A percentile compares a stretch with the other conserved stretches of the same genome.
These are phyloP conservation scores for Lagorchestes hirsutus DNA, from an alignment of 2,797 vertebrate genomes.

Conservation along the genomic window DNA sequence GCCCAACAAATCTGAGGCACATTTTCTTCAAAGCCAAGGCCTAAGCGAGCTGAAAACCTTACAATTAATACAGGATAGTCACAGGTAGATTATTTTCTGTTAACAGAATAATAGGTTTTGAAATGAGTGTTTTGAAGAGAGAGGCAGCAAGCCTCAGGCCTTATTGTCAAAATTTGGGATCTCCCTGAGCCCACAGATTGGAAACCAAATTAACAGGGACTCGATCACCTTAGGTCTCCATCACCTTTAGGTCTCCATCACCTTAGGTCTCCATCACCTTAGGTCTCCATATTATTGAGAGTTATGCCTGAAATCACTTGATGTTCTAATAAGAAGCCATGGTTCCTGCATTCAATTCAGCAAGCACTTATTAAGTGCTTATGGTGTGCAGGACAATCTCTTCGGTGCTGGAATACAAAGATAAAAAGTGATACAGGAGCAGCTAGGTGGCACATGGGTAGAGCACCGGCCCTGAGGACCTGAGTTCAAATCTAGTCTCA, in stretches of 20 bases:
- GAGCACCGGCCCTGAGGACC: neutral
- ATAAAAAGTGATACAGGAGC: neutral
- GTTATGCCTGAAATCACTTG: conserved; percentile 48
- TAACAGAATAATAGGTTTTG: conserved; percentile 65
- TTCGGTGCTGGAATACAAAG: neutral
- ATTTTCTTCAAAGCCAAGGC: conserved; percentile 67
- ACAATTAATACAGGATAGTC: conserved; percentile 66
- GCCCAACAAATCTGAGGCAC: neutral
- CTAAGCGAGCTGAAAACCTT: conserved; percentile 62
- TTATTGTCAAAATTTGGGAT: conserved; percentile 49
- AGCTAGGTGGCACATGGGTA: neutral
- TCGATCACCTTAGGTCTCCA: neutral
- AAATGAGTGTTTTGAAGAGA: neutral
- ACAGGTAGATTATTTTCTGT: conserved; percentile 67
- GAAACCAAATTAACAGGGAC: conserved; percentile 45
- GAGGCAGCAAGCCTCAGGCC: neutral
- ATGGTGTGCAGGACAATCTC: neutral
- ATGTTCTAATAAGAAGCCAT: conserved; percentile 34
- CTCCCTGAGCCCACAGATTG: conserved; percentile 49
- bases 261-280: neutral
- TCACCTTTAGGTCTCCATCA: too few relatives aligned
- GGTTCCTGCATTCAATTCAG: neutral
- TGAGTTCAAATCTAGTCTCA: neutral
- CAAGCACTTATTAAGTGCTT: neutral
- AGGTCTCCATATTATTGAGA: conserved; percentile 46